A percentile compares a stretch with the other conserved stretches of the same genome.
These are phyloP conservation scores for Oligia latruncula DNA, from an alignment of 2,888 invertebrate genomes.

Conservation along the genomic window DNA sequence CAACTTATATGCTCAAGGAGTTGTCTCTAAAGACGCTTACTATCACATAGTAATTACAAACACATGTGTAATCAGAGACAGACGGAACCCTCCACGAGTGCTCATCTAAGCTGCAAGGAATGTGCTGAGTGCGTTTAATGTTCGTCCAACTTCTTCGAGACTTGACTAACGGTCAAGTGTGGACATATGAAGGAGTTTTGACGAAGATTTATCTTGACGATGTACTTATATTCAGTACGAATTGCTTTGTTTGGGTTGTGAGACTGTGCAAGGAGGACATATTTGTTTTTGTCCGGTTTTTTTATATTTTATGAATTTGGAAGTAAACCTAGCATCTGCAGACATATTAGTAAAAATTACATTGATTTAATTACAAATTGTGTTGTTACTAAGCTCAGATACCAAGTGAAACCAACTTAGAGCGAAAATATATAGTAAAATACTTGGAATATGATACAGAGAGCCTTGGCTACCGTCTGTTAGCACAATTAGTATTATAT, in stretches of 20 bases:
- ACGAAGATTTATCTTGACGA: constrained; percentile 42
- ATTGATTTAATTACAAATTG: not conserved
- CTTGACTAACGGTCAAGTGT: constrained; percentile 52
- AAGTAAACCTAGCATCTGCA: not conserved
- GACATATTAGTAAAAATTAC: not conserved
- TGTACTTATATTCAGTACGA: constrained; percentile 20
- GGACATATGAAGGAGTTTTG: constrained; percentile 34
- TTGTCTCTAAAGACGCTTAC: constrained; percentile 16
- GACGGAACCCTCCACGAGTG: constrained; percentile 51
- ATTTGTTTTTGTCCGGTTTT: not conserved
- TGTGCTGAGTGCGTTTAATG: constrained; percentile 59
- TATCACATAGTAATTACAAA: constrained; percentile 65
- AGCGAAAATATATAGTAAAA: not conserved
- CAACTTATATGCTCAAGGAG: not conserved
- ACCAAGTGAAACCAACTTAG: not conserved
- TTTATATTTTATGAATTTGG: not conserved
- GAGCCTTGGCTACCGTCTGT: not conserved
- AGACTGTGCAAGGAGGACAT: not conserved
- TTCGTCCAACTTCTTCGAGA: constrained; percentile 41
- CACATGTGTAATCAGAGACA: constrained; percentile 70
- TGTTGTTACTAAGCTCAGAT: not conserved
- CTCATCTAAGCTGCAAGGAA: constrained; percentile 35
- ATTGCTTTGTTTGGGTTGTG: not conserved
- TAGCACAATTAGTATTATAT: constrained; percentile 2
- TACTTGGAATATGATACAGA: constrained; percentile 1